Conservation (phyloP, 2,888 invertebrate genomes). For the Thumatha senex region DNA sequence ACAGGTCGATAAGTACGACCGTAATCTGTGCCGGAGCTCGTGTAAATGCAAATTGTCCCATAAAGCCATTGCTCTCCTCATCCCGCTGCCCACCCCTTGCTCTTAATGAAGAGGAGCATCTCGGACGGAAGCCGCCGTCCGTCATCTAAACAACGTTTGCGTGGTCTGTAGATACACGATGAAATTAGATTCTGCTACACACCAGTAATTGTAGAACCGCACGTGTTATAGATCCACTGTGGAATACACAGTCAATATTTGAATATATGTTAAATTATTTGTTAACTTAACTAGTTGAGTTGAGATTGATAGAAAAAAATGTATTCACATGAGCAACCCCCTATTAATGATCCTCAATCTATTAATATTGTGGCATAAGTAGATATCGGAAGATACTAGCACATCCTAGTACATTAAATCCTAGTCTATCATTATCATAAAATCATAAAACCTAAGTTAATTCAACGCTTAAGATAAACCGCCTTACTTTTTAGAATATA, state of each 20-base stretch:
- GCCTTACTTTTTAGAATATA: too few relatives aligned
- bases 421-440: too few relatives aligned
- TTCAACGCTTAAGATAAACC: too few relatives aligned
- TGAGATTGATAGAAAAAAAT: background rate
- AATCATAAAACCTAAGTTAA: too few relatives aligned
- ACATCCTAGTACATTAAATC: too few relatives aligned
- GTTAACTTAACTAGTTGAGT: background rate
- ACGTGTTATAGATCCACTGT: constrained; percentile 34
- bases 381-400: too few relatives aligned
- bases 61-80: constrained; percentile 70
- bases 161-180: constrained; percentile 58
- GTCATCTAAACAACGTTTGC: constrained; percentile 74
- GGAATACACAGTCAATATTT: background rate
- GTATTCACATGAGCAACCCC: background rate
- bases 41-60: constrained; percentile 83
- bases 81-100: constrained; percentile 47
- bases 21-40: constrained; percentile 80
- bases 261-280: background rate
- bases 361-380: too few relatives aligned
- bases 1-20: constrained; percentile 77
- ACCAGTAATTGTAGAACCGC: constrained; percentile 53
- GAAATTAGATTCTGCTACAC: constrained; percentile 68
- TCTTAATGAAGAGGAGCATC: constrained; percentile 78
- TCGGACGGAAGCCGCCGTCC: constrained; percentile 67
- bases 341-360: too few relatives aligned